Evolutionary conservation across 2,888 invertebrate genomes (phyloP).

Genomic region (Orchesella flavescens): DNA sequence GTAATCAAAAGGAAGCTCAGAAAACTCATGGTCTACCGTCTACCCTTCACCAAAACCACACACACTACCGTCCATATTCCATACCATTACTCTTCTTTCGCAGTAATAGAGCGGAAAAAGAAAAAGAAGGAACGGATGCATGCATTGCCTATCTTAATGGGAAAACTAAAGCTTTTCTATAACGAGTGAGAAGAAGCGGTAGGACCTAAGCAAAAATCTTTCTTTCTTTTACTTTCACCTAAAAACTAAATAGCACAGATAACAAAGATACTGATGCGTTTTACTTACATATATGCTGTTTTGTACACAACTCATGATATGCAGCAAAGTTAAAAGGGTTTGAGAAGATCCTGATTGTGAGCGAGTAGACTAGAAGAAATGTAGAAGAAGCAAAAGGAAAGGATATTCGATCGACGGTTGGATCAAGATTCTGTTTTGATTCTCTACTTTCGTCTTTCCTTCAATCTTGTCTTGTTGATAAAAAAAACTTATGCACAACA

Average conservation of each 20-base stretch:
- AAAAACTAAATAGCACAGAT: no score
- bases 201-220: no score
- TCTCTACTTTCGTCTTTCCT: background rate
- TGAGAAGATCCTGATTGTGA: no score
- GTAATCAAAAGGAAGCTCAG: background rate
- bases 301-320: no score
- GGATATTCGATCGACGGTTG: conserved; percentile 3
- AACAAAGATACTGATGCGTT: background rate
- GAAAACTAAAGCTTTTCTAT: no score
- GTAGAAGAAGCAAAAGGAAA: background rate
- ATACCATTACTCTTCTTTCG: background rate
- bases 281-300: background rate
- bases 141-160: no score
- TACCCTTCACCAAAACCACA: background rate
- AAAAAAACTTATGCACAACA: no score
- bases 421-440: background rate
- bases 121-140: no score
- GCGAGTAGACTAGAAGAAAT: background rate
- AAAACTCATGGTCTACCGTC: background rate
- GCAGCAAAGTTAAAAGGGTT: no score
- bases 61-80: background rate
- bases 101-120: background rate
- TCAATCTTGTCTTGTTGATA: no score
- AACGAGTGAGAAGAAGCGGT: no score
- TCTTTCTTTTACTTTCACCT: no score